Percentiles rank a stretch among this genome's conserved stretches.
Evolutionary conservation across 2,888 invertebrate genomes (phyloP).

Genomic region (Willowsia nigromaculata): DNA sequence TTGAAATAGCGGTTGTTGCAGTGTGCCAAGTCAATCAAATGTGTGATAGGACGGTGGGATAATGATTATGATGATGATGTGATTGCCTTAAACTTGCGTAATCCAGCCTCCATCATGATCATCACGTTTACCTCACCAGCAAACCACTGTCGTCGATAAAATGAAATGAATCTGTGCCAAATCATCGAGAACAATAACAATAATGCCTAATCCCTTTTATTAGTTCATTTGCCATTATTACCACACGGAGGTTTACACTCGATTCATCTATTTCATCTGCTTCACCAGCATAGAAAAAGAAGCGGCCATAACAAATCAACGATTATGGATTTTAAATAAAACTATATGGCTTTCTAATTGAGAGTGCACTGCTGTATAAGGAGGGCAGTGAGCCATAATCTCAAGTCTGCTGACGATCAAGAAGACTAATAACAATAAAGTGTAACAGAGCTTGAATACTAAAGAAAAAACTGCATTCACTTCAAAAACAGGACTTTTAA

Average conservation of each 20-base stretch:
- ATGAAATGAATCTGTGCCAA: constrained; percentile 50
- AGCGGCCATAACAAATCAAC: constrained; percentile 25
- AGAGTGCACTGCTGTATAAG: not conserved
- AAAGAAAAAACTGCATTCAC: constrained; percentile 13
- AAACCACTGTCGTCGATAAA: constrained; percentile 9
- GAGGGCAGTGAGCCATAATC: not conserved
- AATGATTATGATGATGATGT: constrained; percentile 21
- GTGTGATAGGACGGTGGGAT: constrained; percentile 3
- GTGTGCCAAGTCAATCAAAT: constrained; percentile 40
- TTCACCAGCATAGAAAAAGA: not conserved
- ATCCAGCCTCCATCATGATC: not conserved
- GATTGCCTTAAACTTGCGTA: constrained; percentile 36
- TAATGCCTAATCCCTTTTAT: constrained; percentile 47
- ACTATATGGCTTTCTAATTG: constrained; percentile 50
- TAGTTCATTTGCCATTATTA: constrained; percentile 21
- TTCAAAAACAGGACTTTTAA: not conserved
- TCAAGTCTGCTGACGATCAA: not conserved
- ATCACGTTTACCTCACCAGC: too few relatives aligned
- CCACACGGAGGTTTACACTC: not conserved
- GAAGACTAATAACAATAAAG: constrained; percentile 20
- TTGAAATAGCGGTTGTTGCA: not conserved
- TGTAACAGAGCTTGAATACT: constrained; percentile 28
- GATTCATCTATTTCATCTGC: not conserved
- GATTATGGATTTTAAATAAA: constrained; percentile 49
- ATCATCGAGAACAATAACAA: constrained; percentile 53